Evolutionary conservation across 2,888 invertebrate species (phyloP).

Genomic region (Palloptera scutellata): DNA sequence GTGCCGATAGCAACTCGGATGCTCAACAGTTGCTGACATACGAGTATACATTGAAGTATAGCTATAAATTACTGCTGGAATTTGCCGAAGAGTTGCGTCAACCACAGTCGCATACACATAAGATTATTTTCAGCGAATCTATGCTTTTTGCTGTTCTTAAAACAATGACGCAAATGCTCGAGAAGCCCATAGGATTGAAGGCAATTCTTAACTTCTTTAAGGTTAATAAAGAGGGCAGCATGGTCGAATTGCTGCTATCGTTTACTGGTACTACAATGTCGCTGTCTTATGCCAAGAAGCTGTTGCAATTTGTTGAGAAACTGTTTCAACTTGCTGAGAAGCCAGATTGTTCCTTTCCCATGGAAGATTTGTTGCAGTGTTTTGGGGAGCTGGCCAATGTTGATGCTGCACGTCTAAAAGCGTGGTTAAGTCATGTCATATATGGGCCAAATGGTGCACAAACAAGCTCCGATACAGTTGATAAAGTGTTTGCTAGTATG

Average conservation of each 20-base stretch:
- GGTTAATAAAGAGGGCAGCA: constrained; percentile 71
- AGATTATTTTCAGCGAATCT: constrained; percentile 54
- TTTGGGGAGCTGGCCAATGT: constrained; percentile 73
- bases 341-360: constrained; percentile 69
- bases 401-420: constrained; percentile 71
- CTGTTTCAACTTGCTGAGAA: constrained; percentile 74
- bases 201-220: constrained; percentile 86
- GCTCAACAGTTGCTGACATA: constrained; percentile 73
- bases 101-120: constrained; percentile 34
- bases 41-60: constrained; percentile 71
- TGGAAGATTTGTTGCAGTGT: constrained; percentile 74
- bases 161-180: constrained; percentile 87
- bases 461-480: constrained; percentile 39
- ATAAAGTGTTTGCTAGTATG: constrained; percentile 42
- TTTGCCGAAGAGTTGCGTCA: constrained; percentile 65
- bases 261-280: constrained; percentile 79
- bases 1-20: constrained; percentile 65
- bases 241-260: constrained; percentile 82
- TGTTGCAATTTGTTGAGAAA: constrained; percentile 82
- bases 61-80: constrained; percentile 73
- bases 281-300: constrained; percentile 76
- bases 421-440: constrained; percentile 73
- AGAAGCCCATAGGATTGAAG: constrained; percentile 80
- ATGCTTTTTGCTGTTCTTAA: constrained; percentile 65
- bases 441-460: constrained; percentile 66